Conservation (phyloP, 2,113 vertebrate species). For the Chloebia gouldiae region DNA sequence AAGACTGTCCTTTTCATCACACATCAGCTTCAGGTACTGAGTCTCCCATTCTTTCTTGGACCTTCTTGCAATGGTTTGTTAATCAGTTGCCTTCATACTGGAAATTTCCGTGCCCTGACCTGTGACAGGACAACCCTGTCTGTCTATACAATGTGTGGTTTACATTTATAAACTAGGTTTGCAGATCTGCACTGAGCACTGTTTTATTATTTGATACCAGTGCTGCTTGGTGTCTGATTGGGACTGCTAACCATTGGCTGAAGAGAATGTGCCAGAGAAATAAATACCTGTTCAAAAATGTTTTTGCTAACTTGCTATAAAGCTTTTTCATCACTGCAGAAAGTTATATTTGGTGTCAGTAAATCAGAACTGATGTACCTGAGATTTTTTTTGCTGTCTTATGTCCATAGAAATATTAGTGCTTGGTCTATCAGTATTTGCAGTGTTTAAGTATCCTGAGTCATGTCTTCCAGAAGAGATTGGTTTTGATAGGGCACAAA, state of each 20-base stretch:
- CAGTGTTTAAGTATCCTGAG: background rate
- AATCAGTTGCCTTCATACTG: background rate
- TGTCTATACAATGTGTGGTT: background rate
- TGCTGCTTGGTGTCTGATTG: background rate
- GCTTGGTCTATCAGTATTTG: background rate
- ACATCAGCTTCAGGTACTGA: conserved; percentile 89
- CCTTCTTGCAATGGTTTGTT: background rate
- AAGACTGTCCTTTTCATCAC: conserved; percentile 91
- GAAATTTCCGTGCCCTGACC: background rate
- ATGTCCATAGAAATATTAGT: background rate
- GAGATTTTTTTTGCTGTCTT: background rate
- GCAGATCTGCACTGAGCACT: background rate
- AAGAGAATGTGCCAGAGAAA: background rate
- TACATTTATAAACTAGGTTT: background rate
- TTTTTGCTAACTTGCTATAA: background rate
- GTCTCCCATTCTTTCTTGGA: background rate
- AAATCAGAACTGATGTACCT: background rate
- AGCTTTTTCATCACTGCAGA: background rate
- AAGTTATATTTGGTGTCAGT: background rate
- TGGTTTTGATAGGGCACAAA: background rate
- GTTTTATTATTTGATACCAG: background rate
- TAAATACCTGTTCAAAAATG: background rate
- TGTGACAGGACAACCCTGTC: background rate
- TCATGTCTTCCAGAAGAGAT: background rate
- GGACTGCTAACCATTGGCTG: background rate